A percentile compares a stretch with the other conserved stretches of the same genome.
These are phyloP conservation scores for Chelonia mydas DNA, from an alignment of 2,797 vertebrate species.

Conservation along the genomic window DNA sequence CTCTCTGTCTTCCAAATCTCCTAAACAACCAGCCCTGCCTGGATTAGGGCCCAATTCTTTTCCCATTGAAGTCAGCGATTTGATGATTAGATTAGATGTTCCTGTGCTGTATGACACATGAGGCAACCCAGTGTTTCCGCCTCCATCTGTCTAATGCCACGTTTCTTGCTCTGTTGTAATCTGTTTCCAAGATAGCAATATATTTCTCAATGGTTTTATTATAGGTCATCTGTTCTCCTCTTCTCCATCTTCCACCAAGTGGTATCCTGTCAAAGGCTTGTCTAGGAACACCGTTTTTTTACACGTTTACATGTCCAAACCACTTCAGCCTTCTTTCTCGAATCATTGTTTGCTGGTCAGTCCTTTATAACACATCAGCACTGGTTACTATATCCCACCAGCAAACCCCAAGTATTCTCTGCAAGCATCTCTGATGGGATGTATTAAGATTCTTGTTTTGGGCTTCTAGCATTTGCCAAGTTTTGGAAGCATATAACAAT, in stretches of 20 bases:
- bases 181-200: neutral
- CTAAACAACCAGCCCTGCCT: neutral
- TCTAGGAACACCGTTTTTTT: neutral
- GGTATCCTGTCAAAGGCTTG: neutral
- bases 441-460: neutral
- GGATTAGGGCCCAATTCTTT: neutral
- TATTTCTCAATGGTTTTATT: neutral
- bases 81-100: neutral
- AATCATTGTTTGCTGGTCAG: neutral
- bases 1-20: neutral
- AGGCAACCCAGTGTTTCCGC: neutral
- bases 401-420: neutral
- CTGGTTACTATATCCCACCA: neutral
- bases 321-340: neutral
- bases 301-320: neutral
- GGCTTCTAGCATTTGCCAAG: neutral
- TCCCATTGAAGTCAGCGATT: neutral
- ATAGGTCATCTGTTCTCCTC: neutral
- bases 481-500: neutral
- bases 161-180: neutral
- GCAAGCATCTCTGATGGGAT: neutral
- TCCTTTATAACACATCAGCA: neutral
- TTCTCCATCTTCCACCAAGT: neutral
- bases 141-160: neutral
- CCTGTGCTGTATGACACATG: neutral